These are phyloP conservation scores for Poliocrania exsul DNA, from an alignment of 2,797 vertebrate species.

Conservation along the genomic window DNA sequence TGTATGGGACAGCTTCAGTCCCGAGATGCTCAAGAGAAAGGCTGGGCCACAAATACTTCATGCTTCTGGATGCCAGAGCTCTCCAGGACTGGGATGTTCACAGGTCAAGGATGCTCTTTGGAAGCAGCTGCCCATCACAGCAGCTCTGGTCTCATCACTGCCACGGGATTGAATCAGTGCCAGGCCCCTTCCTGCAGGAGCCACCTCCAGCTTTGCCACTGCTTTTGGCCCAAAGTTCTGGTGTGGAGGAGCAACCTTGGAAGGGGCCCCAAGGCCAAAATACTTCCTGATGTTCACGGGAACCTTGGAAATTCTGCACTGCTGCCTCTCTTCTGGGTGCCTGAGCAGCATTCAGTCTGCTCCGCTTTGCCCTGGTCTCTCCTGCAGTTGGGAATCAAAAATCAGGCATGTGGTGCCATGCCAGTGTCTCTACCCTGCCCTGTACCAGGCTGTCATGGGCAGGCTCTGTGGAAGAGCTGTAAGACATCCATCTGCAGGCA, in stretches of 20 bases:
- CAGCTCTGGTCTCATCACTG: neutral
- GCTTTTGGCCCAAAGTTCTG: neutral
- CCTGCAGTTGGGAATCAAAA: neutral
- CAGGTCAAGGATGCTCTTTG: neutral
- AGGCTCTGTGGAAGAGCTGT: neutral
- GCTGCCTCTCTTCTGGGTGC: neutral
- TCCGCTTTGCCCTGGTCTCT: neutral
- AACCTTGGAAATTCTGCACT: neutral
- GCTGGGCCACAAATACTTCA: accelerated
- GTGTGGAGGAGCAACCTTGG: neutral
- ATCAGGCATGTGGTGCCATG: accelerated
- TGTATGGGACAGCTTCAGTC: accelerated
- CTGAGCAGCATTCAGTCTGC: neutral
- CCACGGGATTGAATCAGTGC: accelerated
- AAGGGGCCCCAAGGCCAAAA: neutral
- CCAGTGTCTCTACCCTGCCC: neutral
- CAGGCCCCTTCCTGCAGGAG: neutral
- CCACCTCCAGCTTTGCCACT: neutral
- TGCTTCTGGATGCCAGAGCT: neutral
- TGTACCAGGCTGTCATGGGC: neutral
- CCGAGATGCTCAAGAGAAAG: accelerated
- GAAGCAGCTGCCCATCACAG: neutral
- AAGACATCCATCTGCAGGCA: neutral
- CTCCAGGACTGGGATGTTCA: accelerated
- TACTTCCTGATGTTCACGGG: accelerated